phyloP scores from a whole-genome alignment of 2,797 vertebrate species.

The Vireo griseus region DNA sequence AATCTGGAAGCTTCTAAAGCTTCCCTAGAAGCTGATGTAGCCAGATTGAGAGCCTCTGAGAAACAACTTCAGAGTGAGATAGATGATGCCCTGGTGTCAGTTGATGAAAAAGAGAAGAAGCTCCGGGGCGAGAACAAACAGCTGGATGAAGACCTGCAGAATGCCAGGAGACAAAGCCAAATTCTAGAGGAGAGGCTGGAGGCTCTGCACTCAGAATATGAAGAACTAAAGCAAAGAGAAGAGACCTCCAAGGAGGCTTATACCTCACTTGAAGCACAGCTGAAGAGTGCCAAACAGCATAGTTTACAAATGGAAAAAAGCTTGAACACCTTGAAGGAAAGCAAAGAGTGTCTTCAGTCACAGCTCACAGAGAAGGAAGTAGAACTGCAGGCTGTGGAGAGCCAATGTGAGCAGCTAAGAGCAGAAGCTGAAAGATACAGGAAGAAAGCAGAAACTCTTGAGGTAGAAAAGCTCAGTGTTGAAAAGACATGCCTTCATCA shows the following conservation, averaged over 20 bases:
- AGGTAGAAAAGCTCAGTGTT: conserved; percentile 70
- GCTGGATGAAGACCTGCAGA: conserved; percentile 78
- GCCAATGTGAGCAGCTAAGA: conserved; percentile 71
- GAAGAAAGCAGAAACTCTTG: conserved; percentile 68
- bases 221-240: conserved; percentile 81
- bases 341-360: conserved; percentile 74
- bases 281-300: conserved; percentile 77
- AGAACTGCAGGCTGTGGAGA: conserved; percentile 73
- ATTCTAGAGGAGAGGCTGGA: conserved; percentile 72
- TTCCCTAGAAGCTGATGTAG: conserved; percentile 71
- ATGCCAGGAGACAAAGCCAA: conserved; percentile 70
- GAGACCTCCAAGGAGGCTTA: conserved; percentile 74
- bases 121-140: conserved; percentile 76
- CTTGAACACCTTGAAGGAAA: conserved; percentile 73
- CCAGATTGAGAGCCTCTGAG: conserved; percentile 75
- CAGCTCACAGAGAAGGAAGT: conserved; percentile 74
- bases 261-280: conserved; percentile 75
- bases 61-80: conserved; percentile 72
- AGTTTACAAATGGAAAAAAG: conserved; percentile 79
- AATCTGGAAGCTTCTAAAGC: conserved; percentile 69
- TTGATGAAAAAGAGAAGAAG: conserved; percentile 77
- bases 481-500: conserved; percentile 73
- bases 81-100: conserved; percentile 59
- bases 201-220: conserved; percentile 78
- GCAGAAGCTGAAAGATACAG: conserved; percentile 68